Evolutionary conservation across 1,140 invertebrate genomes (phyloP), one percentile per base, ranked within the genome.

Genomic region (Whitmania pigra): DNA sequence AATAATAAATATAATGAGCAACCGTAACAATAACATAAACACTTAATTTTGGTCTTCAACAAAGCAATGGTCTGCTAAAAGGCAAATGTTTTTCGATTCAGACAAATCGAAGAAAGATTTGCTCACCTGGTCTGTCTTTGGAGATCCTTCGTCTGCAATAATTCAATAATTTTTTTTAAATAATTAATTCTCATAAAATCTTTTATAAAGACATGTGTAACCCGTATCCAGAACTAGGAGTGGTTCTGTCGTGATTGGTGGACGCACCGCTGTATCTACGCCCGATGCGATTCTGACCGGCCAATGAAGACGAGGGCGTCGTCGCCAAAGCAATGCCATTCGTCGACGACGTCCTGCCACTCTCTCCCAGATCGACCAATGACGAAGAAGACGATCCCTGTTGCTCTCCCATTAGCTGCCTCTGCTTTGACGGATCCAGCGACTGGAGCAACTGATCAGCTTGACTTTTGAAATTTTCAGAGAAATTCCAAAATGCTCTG

Each of bases 401-500:
- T 49, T 82, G 73, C 73, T 82, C 82, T 29, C 82, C 82, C 72
- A 80, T 78, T 53, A 97, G 79, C 72, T 90, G 88, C 73, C 89
- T 87, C 82, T 95, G 90, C 73, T 93, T 92, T 4, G 87, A 87
- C 0, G 87, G 83, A 78, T 97, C 94, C 49, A 98, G 83, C 0
- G 87, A 88, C 49, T 88, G 87, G 74, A 95, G 87, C 66, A 98
- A 83, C 49, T 85, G 83, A 75, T 97, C 93, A 0, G 92, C 93
- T 76, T 92, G 88, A 31, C 91, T 89, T 0, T 91, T 91, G 81
- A 96, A 98, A 78, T 93, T 90, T 27, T 89, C 87, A 71, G 90
- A 88, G 83, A 95, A 97, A 53, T 88, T 88, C 87, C 90, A 91
- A 82, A 89, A 97, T 40, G 93, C 92, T 78, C 91, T 82, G 78